These are phyloP conservation scores for Neodiprion pinetum DNA, from an alignment of 1,140 invertebrate genomes.

Conservation along the genomic window DNA sequence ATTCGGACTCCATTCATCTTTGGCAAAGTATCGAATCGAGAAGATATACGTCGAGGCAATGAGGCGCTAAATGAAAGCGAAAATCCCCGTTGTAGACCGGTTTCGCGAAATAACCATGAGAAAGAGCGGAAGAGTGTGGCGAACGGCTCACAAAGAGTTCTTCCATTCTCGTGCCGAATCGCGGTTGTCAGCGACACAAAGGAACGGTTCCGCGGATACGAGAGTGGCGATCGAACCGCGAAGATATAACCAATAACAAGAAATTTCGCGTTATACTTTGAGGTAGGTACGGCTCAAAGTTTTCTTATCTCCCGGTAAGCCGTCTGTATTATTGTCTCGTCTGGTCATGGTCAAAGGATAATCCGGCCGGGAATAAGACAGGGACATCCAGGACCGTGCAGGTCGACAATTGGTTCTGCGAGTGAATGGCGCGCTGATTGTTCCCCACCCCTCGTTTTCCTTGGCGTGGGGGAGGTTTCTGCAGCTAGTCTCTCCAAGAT, in stretches of 20 bases:
- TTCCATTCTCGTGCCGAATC: not conserved
- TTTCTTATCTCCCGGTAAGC: not conserved
- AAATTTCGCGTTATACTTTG: not conserved
- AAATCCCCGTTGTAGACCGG: not conserved
- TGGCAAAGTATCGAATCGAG: constrained; percentile 1
- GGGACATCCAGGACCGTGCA: not conserved
- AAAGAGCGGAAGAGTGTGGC: not conserved
- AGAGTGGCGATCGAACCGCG: not conserved
- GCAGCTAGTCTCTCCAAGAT: not conserved
- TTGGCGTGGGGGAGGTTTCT: too few species aligned
- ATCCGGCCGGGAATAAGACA: constrained; percentile 1
- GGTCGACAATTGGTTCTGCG: constrained; percentile 1
- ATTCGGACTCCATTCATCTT: not conserved
- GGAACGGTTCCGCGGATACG: not conserved
- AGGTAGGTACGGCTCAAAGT: not conserved
- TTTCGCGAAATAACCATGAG: not conserved
- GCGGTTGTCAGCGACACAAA: not conserved
- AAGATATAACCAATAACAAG: not conserved
- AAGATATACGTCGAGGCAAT: not conserved
- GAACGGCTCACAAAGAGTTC: not conserved
- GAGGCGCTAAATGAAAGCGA: not conserved
- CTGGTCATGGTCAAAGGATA: not conserved
- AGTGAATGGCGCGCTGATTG: constrained; percentile 2
- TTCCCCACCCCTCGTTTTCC: not conserved
- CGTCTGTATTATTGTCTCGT: not conserved